These are phyloP conservation scores for Molorchus minor DNA, from an alignment of 2,888 invertebrate genomes.

Conservation along the genomic window DNA sequence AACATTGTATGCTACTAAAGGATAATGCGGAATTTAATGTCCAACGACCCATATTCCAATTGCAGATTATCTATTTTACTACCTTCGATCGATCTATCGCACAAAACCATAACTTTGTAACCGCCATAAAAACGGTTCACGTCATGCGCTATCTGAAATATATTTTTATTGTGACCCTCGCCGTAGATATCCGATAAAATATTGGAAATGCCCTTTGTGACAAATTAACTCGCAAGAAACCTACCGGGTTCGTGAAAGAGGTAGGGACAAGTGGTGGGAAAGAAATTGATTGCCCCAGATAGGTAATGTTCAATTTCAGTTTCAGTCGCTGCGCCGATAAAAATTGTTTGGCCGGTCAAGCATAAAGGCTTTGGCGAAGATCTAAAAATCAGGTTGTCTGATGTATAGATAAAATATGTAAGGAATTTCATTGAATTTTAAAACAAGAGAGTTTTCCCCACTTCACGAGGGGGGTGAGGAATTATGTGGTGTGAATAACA, in stretches of 20 bases:
- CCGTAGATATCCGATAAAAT: neutral
- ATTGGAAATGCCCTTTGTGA: neutral
- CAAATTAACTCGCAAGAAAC: neutral
- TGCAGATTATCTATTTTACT: conserved; percentile 8
- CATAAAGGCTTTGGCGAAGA: no score
- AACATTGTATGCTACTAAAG: neutral
- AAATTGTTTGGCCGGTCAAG: no score
- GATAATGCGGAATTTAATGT: neutral
- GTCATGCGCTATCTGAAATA: neutral
- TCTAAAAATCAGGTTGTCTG: no score
- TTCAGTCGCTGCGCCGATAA: no score
- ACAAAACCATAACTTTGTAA: conserved; percentile 4
- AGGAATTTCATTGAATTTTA: no score
- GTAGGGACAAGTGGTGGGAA: no score
- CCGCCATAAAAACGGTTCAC: neutral
- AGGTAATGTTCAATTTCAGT: no score
- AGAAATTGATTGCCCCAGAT: no score
- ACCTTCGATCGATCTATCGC: neutral
- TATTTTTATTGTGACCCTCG: neutral
- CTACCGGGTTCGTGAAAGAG: neutral
- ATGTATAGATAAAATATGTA: no score
- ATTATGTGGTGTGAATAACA: no score
- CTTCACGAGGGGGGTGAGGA: no score
- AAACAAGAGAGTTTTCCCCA: no score
- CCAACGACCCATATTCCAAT: neutral